Evolutionary conservation across 30 jellyfish, hydroid and myxozoan genomes (phyloP).

Genomic region (Pseudorhiza aurosa): DNA sequence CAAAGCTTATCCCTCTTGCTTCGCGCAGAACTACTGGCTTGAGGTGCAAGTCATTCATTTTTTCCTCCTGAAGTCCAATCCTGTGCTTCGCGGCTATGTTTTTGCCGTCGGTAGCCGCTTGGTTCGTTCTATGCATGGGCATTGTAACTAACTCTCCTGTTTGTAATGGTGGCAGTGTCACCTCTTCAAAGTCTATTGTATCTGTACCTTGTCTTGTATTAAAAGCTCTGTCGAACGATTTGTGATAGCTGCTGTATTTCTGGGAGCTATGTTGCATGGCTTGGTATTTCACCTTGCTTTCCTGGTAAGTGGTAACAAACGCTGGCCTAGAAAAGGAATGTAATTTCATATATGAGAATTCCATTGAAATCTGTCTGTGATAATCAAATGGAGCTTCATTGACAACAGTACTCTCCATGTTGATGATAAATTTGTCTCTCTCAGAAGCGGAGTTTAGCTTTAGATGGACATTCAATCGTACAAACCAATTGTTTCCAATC

Average conservation of each 20-base stretch:
- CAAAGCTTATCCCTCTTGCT: conserved; percentile 32
- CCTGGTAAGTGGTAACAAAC: not conserved
- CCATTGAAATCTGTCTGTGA: too few relatives aligned
- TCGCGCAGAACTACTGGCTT: conserved; percentile 66
- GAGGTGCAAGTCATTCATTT: conserved; percentile 9
- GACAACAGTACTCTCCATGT: too few relatives aligned
- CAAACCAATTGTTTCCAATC: too few relatives aligned
- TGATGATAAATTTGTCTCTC: too few relatives aligned
- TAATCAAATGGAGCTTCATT: too few relatives aligned
- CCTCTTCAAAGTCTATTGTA: conserved; percentile 27
- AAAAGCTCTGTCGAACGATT: conserved; percentile 71
- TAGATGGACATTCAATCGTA: too few relatives aligned
- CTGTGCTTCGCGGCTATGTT: not conserved
- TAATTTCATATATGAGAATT: too few relatives aligned
- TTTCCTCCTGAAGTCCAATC: not conserved
- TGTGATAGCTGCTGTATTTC: conserved; percentile 47
- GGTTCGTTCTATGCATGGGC: not conserved
- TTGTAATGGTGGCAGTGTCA: conserved; percentile 38
- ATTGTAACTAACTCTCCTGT: conserved; percentile 27
- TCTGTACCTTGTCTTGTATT: conserved; percentile 42
- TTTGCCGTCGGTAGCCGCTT: not conserved
- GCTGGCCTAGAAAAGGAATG: conserved; percentile 1
- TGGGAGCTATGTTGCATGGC: conserved; percentile 30
- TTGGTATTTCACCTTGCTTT: not conserved
- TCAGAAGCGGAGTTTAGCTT: too few relatives aligned